Evolutionary conservation across 2,888 invertebrate species (phyloP), one percentile per base, ranked within the genome.

Genomic region (Mimumesa dahlbomi): DNA sequence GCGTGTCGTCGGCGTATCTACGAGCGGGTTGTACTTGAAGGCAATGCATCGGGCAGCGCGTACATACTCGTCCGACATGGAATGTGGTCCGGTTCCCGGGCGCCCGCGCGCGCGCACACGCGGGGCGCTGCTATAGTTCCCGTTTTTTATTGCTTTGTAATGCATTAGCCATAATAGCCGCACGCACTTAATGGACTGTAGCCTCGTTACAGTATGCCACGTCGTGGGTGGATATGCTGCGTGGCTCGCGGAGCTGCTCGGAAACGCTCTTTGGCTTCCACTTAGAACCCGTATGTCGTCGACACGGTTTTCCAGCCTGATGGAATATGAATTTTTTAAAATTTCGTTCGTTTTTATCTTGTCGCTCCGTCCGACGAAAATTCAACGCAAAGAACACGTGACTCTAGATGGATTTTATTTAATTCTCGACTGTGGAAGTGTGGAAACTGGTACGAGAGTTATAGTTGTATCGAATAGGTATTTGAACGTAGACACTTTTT

Each of bases 111-210:
- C 71, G 72, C 75, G 70, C 64, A 58, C 64, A 56, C 61, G 59
- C 65, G 65, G 69, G 57, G 50, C 72, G 53, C 70, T 58, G 75
- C 82, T 82, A 83, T 81, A 82, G 77, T 82, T 76, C 74, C 73
- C 76, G 73, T 82, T 85, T 83, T 83, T 80, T 81, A 82, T 84
- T 72, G 82, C 83, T 82, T 83, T 79, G 84, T 84, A 87, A 86
- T 84, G 85, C 85, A 85, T 87, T 85, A 87, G 85, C 84, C 85
- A 85, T 84, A 87, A 86, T 85, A 84, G 84, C 81, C 76, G 80
- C 80, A 79, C 84, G 84, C 84, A 84, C 85, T 86, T 85, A 88
- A 86, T 87, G 85, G 84, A 86, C 83, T 85, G 81, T 81, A 82
- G 81, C 73, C 85, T 87, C 84, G 87, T 86, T 85, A 85, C 83